phyloP scores from a whole-genome alignment of 2,113 vertebrate genomes.

The Naja naja region DNA sequence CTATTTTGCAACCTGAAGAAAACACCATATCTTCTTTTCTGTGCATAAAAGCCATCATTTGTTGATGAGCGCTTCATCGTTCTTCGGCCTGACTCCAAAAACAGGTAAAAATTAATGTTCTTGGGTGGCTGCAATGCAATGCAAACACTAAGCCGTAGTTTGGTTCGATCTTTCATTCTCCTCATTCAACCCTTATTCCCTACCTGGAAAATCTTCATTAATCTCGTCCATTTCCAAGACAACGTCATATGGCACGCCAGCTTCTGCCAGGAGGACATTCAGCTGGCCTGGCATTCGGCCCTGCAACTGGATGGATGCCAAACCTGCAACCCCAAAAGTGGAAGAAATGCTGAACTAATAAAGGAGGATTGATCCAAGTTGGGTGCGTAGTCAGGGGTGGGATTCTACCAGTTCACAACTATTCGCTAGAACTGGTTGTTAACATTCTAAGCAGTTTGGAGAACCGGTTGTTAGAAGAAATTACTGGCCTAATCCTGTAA shows the following conservation, averaged over 20 bases:
- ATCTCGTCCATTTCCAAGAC: slow-evolving; percentile 54
- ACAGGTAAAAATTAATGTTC: neutral
- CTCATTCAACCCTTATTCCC: neutral
- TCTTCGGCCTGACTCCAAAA: neutral
- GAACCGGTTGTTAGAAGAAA: too few species aligned
- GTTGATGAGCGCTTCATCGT: neutral
- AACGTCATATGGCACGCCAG: slow-evolving; percentile 49
- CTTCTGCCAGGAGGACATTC: slow-evolving; percentile 47
- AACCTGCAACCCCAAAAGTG: slow-evolving; percentile 55
- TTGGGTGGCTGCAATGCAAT: neutral
- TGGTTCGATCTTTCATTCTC: neutral
- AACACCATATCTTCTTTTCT: neutral
- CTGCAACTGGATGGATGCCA: slow-evolving; percentile 73
- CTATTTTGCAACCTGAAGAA: neutral
- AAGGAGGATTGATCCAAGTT: slow-evolving; percentile 7
- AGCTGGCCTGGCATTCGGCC: slow-evolving; percentile 49
- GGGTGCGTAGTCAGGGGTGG: too few species aligned
- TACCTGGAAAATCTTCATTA: slow-evolving; percentile 51
- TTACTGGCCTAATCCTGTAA: too few species aligned
- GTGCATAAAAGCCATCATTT: neutral
- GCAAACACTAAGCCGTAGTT: neutral
- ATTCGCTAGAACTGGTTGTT: too few species aligned
- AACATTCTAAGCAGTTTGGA: too few species aligned
- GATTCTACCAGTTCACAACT: too few species aligned
- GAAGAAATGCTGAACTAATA: slow-evolving; percentile 16